A percentile compares a stretch with the other conserved stretches of the same genome.
phyloP scores from a whole-genome alignment of 1,140 invertebrate species.

The Heliconius himera region DNA sequence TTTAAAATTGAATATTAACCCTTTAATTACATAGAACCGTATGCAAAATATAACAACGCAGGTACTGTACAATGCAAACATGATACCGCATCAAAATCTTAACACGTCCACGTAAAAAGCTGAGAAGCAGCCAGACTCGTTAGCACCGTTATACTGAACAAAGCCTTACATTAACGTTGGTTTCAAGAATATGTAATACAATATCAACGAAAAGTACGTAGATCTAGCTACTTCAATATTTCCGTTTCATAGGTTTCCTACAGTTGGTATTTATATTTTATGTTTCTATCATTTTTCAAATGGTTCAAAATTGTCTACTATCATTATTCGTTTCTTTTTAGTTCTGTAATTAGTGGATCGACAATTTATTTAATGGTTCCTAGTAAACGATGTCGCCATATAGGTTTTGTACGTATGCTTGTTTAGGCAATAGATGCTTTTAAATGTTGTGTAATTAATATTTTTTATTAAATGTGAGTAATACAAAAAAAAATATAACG shows the following conservation, averaged over 20 bases:
- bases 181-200: conserved; percentile 15
- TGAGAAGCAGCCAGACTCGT: conserved; percentile 27
- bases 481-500: background rate
- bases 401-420: conserved; percentile 9
- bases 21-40: conserved; percentile 18
- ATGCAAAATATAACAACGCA: conserved; percentile 17
- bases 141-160: conserved; percentile 27
- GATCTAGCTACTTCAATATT: background rate
- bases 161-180: conserved; percentile 19
- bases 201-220: conserved; percentile 10
- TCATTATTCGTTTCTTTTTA: conserved; percentile 21
- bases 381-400: conserved; percentile 33
- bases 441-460: background rate
- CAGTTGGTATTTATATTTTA: background rate
- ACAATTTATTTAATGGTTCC: conserved; percentile 43
- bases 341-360: conserved; percentile 36
- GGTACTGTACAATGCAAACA: conserved; percentile 25
- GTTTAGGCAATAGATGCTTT: conserved; percentile 27
- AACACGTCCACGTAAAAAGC: conserved; percentile 28
- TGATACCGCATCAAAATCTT: conserved; percentile 40
- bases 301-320: background rate
- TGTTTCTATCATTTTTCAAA: background rate
- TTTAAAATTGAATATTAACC: conserved; percentile 38
- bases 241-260: background rate
- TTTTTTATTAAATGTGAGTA: conserved; percentile 1